Evolutionary conservation across 2,797 vertebrate genomes (phyloP), one percentile per base, ranked within the genome.

Genomic region (Rhinichthys osculus): DNA sequence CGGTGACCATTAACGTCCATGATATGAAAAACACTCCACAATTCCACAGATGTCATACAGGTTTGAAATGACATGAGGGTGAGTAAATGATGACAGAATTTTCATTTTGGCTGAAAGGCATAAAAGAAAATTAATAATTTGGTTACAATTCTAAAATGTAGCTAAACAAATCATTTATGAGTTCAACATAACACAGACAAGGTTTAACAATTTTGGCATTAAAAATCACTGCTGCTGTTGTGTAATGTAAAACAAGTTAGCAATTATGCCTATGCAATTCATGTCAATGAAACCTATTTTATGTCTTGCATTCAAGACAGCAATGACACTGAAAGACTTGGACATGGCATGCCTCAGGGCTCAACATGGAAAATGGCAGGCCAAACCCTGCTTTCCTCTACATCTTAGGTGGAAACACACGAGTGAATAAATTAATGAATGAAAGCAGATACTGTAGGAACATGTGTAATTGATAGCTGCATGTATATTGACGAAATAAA

Each of bases 301-400:
- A 78, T 64, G 62, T 64, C 14, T 62, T 62, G 23, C 57, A 78
- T 78, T 78, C 38, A 42, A 42, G 38, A 42, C 77, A 42, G 1
- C 35, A 64, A 38, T 3, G 7, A 17, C 4, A 42, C 40, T 62
- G 11, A 78, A 42, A 62, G 14, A 19, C 8, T 78, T 17, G 27
- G 76, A 27, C 7, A 7, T 19, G 76, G 42, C 54, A 62, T 27
- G 54, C 76, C 76, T 62, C n/a, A 19, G n/a, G 16, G 35, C 40
- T 19, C 2, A 78, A 78, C 38, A 57, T 59, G 16, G 38, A 16
- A 27, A 27, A 27, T 27, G 9, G 74, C 50, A 40, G 23, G 21
- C 21, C 33, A 78, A 62, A n/a, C 19, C 38, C 38, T 78, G 57
- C n/a, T 78, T 78, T 78, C 57, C 1, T 10, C 7, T 42, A 40